Conservation (phyloP, 2,888 invertebrate genomes). For the Diogma glabrata region DNA sequence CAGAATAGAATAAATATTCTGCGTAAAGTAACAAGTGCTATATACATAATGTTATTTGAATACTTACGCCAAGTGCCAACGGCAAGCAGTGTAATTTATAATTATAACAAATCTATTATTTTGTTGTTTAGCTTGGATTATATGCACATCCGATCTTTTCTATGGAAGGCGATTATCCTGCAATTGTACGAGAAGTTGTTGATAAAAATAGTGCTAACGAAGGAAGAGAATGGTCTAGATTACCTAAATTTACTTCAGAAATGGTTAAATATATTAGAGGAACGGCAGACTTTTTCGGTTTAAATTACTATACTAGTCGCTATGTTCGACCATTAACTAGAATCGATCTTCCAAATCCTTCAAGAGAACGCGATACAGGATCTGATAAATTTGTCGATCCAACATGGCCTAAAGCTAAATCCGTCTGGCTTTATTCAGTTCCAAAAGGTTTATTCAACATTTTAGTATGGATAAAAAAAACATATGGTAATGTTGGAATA, state of each 20-base stretch:
- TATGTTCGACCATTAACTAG: conserved; percentile 18
- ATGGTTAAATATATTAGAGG: conserved; percentile 19
- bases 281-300: conserved; percentile 27
- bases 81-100: no score
- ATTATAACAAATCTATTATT: no score
- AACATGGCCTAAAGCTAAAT: conserved; percentile 25
- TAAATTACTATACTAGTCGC: conserved; percentile 28
- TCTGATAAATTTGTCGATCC: conserved; percentile 21
- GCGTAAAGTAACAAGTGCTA: no score
- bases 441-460: conserved; percentile 24
- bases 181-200: conserved; percentile 26
- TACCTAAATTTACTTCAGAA: conserved; percentile 17
- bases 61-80: no score
- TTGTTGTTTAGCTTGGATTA: no score
- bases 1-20: no score
- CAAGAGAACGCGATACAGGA: conserved; percentile 40
- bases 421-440: no score
- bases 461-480: conserved; percentile 14
- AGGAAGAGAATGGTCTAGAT: conserved; percentile 25
- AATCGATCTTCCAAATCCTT: conserved; percentile 33
- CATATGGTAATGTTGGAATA: conserved; percentile 24
- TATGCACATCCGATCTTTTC: conserved; percentile 29
- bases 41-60: no score
- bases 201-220: conserved; percentile 27
- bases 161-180: conserved; percentile 28